Evolutionary conservation across 2,113 vertebrate genomes (phyloP), one percentile per base, ranked within the genome.

Genomic region (Nannospalax galili): DNA sequence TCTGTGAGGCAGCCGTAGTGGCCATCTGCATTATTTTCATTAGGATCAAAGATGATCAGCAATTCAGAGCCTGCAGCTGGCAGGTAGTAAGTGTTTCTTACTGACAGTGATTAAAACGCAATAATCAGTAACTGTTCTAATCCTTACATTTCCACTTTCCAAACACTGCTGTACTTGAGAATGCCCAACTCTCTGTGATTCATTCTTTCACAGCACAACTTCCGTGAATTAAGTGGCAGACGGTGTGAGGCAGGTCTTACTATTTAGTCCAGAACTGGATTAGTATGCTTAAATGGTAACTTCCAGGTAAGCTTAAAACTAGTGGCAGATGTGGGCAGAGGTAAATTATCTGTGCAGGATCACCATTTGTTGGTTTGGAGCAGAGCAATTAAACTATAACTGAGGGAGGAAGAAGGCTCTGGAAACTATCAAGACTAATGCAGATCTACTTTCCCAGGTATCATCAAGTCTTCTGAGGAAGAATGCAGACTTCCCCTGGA

Each of bases 301-400:
- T 67, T 90, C 24, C 48, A 15, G 4, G 9, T 93, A 88, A 65
- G 35, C 58, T 92, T 95, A 92, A 62, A 80, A 87, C 52, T 60
- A 82, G 42, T 91, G 60, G 86, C 19, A 94, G 62, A 88, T 58
- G 58, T 30, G 28, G 62, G 26, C 81, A 85, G 84, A 56, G 15
- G 45, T 96, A 90, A 92, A 82, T 22, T 91, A 64, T 85, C 45
- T 85, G 16, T 35, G 62, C 7, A 12, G 69, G 32, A 24, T 78
- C 10, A 88, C 77, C 75, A 84, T 93, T 94, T 93, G 35, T 95
- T 95, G 92, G n/a, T 88, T 93, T 52, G 75, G 81, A 90, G 90
- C 52, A 95, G 40, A 90, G 30, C 52, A 96, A 94, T 96, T 95
- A 90, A 90, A 90, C 72, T 88, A 74, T 93, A 97, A 96, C 65